Base-by-base conservation (phyloP, 2,113 vertebrate species). In the Caranx melampygus region DNA sequence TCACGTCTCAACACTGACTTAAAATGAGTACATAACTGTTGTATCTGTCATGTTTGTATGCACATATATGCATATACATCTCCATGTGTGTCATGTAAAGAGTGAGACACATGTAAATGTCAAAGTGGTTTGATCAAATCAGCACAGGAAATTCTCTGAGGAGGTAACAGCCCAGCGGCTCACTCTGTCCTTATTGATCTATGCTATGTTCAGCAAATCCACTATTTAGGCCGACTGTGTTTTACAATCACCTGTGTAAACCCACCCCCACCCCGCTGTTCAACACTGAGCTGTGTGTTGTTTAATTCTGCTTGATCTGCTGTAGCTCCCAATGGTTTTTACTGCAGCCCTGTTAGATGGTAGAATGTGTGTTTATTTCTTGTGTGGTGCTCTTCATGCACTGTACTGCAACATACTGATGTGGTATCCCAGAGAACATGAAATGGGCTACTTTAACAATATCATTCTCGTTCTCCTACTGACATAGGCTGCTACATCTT, bases 261-360 rank as follows among this genome's bases (percentile, higher is more conserved):
- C 26, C 26, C 26, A 26, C 26, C 26, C 26, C 52, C 77, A 74
- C 68, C 76, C 79, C 34, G 45, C 76, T 44, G 72, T 59, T 77
- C 31, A 58, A 31, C 61, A 34, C 58, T 33, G 64, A 42, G 69
- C 42, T 62, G 60, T 44, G 55, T 81, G 61, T 58, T 75, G 37
- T 86, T 89, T 83, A 83, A 89, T 82, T 83, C 79, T 74, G 76
- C 81, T 86, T 85, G 82, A 90, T 88, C 78, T 75, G 64, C 26
- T 26, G 26, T 26, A 26, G 31, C 66, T 74, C 74, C 83, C 72
- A 20, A 40, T 44, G 73, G 81, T 82, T 80, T 58, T 33, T 20
- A 20, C 60, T 81, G 54, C 55, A 83, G 49, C 62, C 75, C 33
- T 33, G 65, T 52, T 20, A 64, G 33, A 49, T 31, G 64, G 11